Evolutionary conservation across 2,888 invertebrate genomes (phyloP).

Genomic region (Melanotus villosus): DNA sequence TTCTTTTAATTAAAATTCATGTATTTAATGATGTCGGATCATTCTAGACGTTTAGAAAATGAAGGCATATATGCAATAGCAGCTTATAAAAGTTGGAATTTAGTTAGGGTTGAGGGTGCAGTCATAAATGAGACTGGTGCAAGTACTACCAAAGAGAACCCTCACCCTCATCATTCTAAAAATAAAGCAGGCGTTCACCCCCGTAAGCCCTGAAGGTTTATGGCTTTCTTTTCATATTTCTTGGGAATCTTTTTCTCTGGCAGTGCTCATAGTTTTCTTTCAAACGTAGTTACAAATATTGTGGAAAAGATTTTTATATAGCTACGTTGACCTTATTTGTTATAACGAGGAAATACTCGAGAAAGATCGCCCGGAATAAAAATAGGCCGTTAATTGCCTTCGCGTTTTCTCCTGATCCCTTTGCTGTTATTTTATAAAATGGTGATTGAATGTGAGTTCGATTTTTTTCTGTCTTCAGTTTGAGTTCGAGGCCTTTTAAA

Average conservation of each 20-base stretch:
- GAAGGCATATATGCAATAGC: conserved; percentile 1
- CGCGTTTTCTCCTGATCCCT: too few relatives aligned
- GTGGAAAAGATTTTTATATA: neutral
- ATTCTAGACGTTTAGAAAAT: neutral
- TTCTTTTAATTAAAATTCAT: too few relatives aligned
- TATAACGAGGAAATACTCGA: neutral
- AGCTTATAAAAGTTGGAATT: conserved; percentile 4
- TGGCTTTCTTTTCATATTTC: conserved; percentile 24
- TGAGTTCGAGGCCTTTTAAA: too few relatives aligned
- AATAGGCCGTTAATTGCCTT: neutral
- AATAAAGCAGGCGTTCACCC: conserved; percentile 38
- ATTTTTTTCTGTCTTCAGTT: too few relatives aligned
- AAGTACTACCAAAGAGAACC: too few relatives aligned
- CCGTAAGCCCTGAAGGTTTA: conserved; percentile 30
- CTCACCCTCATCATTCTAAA: conserved; percentile 40
- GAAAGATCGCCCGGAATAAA: neutral
- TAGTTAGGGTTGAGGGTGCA: conserved; percentile 24
- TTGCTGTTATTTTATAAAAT: too few relatives aligned
- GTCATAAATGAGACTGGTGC: conserved; percentile 29
- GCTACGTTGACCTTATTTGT: neutral
- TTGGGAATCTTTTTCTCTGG: conserved; percentile 1
- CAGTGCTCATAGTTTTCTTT: neutral
- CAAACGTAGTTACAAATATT: conserved; percentile 4
- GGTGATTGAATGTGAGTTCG: too few relatives aligned
- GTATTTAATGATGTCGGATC: neutral